Evolutionary conservation across 2,888 invertebrate genomes (phyloP).

Genomic region (Conistra vaccinii): DNA sequence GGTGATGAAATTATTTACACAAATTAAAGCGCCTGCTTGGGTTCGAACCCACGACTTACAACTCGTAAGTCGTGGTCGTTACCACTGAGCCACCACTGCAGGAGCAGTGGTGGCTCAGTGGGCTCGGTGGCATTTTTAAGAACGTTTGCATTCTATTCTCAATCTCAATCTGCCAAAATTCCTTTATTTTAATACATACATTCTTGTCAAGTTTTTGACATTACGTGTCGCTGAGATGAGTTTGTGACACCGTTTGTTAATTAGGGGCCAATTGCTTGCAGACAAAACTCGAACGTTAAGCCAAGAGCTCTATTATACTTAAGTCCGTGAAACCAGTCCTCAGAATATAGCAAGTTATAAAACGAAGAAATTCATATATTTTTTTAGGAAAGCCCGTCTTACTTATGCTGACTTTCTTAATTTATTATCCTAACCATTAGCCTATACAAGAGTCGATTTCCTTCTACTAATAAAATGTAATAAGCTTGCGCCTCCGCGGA

Average conservation of each 20-base stretch:
- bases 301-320: background rate
- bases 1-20: too few species aligned
- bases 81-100: too few species aligned
- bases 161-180: background rate
- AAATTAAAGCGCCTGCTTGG: too few species aligned
- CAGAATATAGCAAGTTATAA: background rate
- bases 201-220: background rate
- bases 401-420: background rate
- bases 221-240: background rate
- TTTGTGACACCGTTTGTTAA: background rate
- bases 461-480: background rate
- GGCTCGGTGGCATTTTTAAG: too few species aligned
- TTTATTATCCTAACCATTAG: background rate
- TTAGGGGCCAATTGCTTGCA: background rate
- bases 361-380: background rate
- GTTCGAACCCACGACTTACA: too few species aligned
- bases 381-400: background rate
- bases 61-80: too few species aligned
- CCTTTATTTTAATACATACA: background rate
- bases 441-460: background rate
- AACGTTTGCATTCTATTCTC: background rate
- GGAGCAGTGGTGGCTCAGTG: too few species aligned
- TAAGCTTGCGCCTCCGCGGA: background rate
- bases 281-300: background rate
- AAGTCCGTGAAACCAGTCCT: background rate